phyloP scores from a whole-genome alignment of 2,113 vertebrate species.

The Archilochus colubris region DNA sequence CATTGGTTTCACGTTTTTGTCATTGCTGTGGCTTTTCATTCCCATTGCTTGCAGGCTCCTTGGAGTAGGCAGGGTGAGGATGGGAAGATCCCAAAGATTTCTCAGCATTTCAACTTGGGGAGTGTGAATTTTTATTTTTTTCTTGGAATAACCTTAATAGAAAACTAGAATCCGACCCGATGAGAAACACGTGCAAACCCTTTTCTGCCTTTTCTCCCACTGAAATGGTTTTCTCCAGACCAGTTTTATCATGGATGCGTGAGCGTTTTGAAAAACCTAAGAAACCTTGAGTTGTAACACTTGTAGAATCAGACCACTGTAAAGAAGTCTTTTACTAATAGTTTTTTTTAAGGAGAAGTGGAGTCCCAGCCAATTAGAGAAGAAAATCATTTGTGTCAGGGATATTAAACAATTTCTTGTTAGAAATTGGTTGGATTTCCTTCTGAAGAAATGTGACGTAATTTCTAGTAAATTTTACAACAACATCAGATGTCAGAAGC shows the following conservation, averaged over 20 bases:
- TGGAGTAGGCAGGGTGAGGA: neutral
- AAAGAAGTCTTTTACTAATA: neutral
- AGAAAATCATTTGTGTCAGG: constrained; percentile 39
- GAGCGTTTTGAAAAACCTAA: neutral
- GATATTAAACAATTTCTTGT: constrained; percentile 13
- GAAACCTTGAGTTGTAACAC: neutral
- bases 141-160: constrained; percentile 26
- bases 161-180: constrained; percentile 13
- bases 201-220: neutral
- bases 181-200: constrained; percentile 48
- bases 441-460: neutral
- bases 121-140: neutral
- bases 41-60: neutral
- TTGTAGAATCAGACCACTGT: neutral
- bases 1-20: constrained; percentile 15
- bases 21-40: constrained; percentile 45
- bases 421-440: constrained; percentile 29
- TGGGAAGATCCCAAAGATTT: constrained; percentile 30
- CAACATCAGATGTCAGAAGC: neutral
- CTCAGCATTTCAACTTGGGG: neutral
- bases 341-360: neutral
- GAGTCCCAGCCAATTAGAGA: constrained; percentile 34
- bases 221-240: neutral
- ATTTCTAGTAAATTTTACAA: neutral
- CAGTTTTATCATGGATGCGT: neutral